These are phyloP conservation scores for Bombyx mandarina DNA, from an alignment of 1,140 invertebrate genomes.

Conservation along the genomic window DNA sequence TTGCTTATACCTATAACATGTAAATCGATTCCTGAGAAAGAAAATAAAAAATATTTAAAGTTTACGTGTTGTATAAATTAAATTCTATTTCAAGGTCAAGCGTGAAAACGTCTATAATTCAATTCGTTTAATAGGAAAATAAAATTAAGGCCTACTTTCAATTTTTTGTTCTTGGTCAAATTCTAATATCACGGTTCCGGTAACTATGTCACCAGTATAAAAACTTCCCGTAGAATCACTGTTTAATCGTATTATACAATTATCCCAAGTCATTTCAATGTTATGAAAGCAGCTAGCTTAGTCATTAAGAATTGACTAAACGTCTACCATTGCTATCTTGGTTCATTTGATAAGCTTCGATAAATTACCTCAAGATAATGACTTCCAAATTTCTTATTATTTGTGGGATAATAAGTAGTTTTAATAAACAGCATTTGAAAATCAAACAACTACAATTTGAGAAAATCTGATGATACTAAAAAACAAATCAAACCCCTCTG, in stretches of 20 bases:
- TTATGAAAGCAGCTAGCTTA: too few relatives aligned
- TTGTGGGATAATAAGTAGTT: too few relatives aligned
- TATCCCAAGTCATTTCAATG: slow-evolving; percentile 37
- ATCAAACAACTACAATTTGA: too few relatives aligned
- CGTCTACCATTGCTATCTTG: background rate
- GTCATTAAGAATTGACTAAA: background rate
- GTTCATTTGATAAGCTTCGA: too few relatives aligned
- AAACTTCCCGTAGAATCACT: slow-evolving; percentile 37
- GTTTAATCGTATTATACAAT: slow-evolving; percentile 41
- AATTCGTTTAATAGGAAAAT: background rate
- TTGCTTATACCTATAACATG: slow-evolving; percentile 39
- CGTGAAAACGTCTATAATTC: background rate
- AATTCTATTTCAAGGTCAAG: background rate
- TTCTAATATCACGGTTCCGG: slow-evolving; percentile 44
- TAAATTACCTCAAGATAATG: too few relatives aligned
- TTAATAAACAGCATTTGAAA: too few relatives aligned
- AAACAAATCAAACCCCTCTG: too few relatives aligned
- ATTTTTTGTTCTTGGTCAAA: slow-evolving; percentile 39
- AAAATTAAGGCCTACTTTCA: slow-evolving; percentile 29
- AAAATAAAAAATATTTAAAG: slow-evolving; percentile 3
- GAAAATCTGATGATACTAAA: too few relatives aligned
- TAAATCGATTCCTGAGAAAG: slow-evolving; percentile 43
- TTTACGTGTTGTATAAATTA: background rate
- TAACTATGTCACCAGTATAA: slow-evolving; percentile 49
- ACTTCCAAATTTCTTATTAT: too few relatives aligned